Conservation (phyloP, 2,797 vertebrate species). For the Danio aesculapii region DNA sequence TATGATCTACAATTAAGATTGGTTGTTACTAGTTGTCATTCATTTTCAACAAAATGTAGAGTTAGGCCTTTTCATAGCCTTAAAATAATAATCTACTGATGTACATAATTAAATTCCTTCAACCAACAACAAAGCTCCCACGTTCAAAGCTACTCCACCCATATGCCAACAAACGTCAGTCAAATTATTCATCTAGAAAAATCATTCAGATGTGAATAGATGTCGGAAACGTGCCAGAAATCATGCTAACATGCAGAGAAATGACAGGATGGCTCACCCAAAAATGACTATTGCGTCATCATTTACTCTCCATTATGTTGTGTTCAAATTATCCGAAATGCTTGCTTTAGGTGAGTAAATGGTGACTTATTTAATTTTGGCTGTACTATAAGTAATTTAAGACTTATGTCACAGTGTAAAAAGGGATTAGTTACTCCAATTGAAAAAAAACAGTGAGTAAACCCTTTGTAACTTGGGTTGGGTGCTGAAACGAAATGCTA, state of each 20-base stretch:
- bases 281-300: not conserved
- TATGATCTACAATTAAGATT: not conserved
- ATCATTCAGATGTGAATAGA: not conserved
- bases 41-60: not conserved
- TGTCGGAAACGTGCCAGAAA: not conserved
- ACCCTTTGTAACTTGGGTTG: too few species aligned
- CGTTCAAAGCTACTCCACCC: slow-evolving; percentile 23
- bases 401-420: not conserved
- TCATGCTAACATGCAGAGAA: not conserved
- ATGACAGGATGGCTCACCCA: not conserved
- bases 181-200: not conserved
- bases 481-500: too few species aligned
- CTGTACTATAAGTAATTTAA: not conserved
- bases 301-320: too few species aligned
- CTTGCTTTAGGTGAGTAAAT: not conserved
- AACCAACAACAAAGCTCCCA: not conserved
- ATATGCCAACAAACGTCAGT: not conserved
- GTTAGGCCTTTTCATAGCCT: not conserved
- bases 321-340: not conserved
- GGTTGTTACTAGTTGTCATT: not conserved
- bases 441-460: too few species aligned
- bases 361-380: not conserved
- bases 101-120: not conserved
- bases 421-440: too few species aligned
- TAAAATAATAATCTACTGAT: not conserved